Conservation (phyloP, 2,797 vertebrate genomes). For the Lepilemur ruficaudatus region DNA sequence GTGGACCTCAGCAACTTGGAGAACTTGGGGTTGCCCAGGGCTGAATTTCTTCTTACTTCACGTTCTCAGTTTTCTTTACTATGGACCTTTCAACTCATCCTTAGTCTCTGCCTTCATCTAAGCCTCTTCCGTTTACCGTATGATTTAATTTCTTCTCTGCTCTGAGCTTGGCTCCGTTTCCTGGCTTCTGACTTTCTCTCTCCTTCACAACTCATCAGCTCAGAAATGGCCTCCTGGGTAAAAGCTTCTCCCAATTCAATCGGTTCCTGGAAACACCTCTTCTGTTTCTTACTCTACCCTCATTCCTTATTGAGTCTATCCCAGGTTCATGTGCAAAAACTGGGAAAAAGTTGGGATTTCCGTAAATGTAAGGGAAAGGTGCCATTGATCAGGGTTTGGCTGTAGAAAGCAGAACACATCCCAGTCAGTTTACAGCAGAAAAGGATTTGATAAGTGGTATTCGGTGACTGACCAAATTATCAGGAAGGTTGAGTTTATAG, state of each 20-base stretch:
- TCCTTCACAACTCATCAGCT: slow-evolving; percentile 32
- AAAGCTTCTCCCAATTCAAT: slow-evolving; percentile 5
- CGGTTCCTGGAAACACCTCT: neutral
- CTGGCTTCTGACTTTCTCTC: slow-evolving; percentile 29
- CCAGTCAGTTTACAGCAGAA: neutral
- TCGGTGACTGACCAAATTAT: neutral
- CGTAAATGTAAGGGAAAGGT: neutral
- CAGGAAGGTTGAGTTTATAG: neutral
- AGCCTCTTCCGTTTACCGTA: neutral
- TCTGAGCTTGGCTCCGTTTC: slow-evolving; percentile 32
- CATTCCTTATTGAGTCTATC: neutral
- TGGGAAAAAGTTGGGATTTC: neutral
- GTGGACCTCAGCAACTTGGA: neutral
- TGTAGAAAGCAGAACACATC: neutral
- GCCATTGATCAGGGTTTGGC: neutral
- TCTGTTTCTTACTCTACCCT: slow-evolving; percentile 21
- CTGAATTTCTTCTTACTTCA: neutral
- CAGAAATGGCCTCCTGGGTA: slow-evolving; percentile 31
- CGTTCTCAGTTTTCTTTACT: neutral
- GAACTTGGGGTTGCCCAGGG: neutral
- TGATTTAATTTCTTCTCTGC: slow-evolving; percentile 2
- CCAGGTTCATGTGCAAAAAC: neutral
- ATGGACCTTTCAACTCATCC: neutral
- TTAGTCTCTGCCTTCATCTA: neutral
- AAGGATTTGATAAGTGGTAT: neutral